Percentiles rank a stretch among this genome's conserved stretches.
These are phyloP conservation scores for Xenopus borealis DNA, from an alignment of 2,113 vertebrate genomes.

Conservation along the genomic window DNA sequence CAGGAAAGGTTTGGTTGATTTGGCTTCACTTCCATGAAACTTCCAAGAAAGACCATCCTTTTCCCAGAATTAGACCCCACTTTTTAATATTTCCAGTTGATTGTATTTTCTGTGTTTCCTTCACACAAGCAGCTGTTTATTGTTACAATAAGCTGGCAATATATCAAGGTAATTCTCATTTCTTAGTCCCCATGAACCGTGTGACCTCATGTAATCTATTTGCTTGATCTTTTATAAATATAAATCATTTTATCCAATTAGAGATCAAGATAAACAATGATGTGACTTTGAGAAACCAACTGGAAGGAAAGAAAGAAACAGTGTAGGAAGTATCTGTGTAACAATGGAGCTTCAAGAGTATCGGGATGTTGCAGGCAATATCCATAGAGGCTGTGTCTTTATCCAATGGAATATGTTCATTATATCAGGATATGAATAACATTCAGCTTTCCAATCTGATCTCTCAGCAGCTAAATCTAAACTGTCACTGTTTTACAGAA, in stretches of 20 bases:
- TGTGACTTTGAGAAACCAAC: slow-evolving; percentile 17
- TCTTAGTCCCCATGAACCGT: slow-evolving; percentile 20
- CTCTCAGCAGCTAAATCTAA: no score
- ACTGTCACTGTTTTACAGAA: no score
- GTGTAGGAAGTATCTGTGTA: no score
- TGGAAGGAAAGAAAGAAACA: slow-evolving; percentile 14
- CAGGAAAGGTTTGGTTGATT: slow-evolving; percentile 34
- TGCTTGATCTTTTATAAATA: slow-evolving; percentile 25
- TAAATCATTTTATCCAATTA: slow-evolving; percentile 42
- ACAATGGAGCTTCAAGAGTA: no score
- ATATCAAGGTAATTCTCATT: slow-evolving; percentile 38
- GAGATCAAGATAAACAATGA: slow-evolving; percentile 31
- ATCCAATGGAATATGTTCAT: no score
- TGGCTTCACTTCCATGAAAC: slow-evolving; percentile 19
- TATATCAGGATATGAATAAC: no score
- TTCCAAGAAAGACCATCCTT: slow-evolving; percentile 27
- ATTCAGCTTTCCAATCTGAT: no score
- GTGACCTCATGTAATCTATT: slow-evolving; percentile 36
- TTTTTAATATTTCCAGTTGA: slow-evolving; percentile 10
- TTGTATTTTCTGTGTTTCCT: slow-evolving; percentile 30
- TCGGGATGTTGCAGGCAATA: no score
- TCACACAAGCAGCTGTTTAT: slow-evolving; percentile 26
- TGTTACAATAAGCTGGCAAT: slow-evolving; percentile 31
- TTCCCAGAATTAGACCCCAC: slow-evolving; percentile 9
- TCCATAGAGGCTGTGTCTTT: no score